A percentile compares a stretch with the other conserved stretches of the same genome.
These are phyloP conservation scores for Cheilosia urbana DNA, from an alignment of 2,888 invertebrate genomes.

Conservation along the genomic window DNA sequence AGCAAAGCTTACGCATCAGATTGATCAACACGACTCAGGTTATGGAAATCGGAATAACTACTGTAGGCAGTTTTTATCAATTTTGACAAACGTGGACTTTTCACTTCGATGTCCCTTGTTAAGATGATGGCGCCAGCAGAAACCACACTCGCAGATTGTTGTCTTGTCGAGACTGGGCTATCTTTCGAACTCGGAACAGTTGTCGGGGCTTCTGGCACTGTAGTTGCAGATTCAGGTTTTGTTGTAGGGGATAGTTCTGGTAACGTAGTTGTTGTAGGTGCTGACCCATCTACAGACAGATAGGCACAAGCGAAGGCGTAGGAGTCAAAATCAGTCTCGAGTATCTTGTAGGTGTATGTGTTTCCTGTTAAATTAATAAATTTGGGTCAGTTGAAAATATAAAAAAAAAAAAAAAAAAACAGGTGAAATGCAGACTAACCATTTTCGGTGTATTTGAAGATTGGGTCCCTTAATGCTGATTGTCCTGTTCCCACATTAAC, in stretches of 20 bases:
- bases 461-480: background rate
- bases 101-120: background rate
- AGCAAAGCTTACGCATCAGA: constrained; percentile 38
- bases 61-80: background rate
- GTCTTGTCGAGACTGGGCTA: background rate
- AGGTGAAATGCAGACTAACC: background rate
- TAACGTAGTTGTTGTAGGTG: background rate
- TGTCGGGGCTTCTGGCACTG: background rate
- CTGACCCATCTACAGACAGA: constrained; percentile 12
- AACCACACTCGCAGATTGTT: background rate
- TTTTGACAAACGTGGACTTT: background rate
- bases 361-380: background rate
- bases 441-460: constrained; percentile 7
- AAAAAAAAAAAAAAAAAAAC: background rate
- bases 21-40: constrained; percentile 22
- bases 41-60: constrained; percentile 30
- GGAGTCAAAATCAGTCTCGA: constrained; percentile 78
- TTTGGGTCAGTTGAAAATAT: background rate
- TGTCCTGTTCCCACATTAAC: background rate
- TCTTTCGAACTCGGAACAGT: background rate
- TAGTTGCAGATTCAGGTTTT: background rate
- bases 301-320: constrained; percentile 79
- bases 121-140: constrained; percentile 35
- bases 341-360: constrained; percentile 76
- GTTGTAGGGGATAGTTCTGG: background rate